Conservation (phyloP, 2,888 invertebrate species). For the Acleris literana region DNA sequence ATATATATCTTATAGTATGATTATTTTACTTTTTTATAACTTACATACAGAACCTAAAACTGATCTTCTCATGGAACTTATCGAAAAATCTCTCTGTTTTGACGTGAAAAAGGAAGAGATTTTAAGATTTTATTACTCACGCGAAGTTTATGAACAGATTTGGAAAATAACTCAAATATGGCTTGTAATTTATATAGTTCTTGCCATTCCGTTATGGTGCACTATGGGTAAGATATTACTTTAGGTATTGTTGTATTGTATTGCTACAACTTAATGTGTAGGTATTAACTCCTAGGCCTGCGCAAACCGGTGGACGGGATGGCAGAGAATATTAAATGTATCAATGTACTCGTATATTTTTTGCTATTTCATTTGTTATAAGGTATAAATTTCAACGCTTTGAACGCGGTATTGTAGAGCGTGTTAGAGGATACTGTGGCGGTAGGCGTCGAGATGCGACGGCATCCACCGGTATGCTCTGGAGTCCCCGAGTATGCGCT, state of each 20-base stretch:
- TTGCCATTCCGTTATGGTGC: conserved; percentile 71
- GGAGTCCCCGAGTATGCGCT: too few relatives aligned
- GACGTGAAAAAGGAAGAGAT: conserved; percentile 1
- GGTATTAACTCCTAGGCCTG: too few relatives aligned
- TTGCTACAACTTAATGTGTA: too few relatives aligned
- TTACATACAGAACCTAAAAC: conserved; percentile 2
- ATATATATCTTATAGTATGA: neutral
- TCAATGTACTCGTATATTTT: too few relatives aligned
- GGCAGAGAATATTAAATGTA: too few relatives aligned
- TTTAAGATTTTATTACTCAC: conserved; percentile 38
- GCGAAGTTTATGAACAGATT: conserved; percentile 41
- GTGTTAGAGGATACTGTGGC: too few relatives aligned
- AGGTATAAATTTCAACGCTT: too few relatives aligned
- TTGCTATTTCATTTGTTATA: too few relatives aligned
- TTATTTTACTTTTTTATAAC: neutral
- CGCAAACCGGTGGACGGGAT: too few relatives aligned
- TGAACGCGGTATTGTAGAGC: too few relatives aligned
- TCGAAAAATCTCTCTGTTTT: neutral
- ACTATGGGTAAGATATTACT: conserved; percentile 56
- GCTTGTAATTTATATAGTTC: conserved; percentile 55
- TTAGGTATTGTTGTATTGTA: neutral
- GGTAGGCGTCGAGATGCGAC: too few relatives aligned
- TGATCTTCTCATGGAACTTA: neutral
- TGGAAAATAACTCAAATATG: conserved; percentile 58
- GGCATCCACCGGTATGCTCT: too few relatives aligned